A percentile compares a stretch with the other conserved stretches of the same genome.
Conservation (phyloP, 2,113 vertebrate genomes). For the Etheostoma cragini region DNA sequence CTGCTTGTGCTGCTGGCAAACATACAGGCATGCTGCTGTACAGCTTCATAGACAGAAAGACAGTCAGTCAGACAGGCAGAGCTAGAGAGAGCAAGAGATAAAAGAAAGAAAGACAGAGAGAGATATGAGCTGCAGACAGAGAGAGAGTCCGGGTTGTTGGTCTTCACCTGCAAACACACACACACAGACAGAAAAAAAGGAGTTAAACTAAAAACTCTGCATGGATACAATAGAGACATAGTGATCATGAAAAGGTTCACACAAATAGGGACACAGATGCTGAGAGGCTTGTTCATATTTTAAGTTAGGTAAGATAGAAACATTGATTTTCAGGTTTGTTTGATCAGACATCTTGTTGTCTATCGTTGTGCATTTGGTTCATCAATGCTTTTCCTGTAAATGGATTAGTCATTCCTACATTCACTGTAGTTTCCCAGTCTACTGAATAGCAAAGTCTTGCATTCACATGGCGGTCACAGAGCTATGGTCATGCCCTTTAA, state of each 20-base stretch:
- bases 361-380: neutral
- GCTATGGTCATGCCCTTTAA: neutral
- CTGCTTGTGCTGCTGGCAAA: constrained; percentile 82
- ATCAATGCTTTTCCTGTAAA: neutral
- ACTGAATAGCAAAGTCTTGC: neutral
- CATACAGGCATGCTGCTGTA: constrained; percentile 77
- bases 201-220: no score
- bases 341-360: neutral
- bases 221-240: neutral
- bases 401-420: constrained; percentile 1
- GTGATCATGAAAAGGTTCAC: neutral
- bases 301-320: neutral
- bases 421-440: neutral
- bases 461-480: constrained; percentile 4
- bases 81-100: neutral
- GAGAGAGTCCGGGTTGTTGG: neutral
- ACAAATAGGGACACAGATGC: neutral
- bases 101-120: neutral
- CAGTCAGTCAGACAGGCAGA: neutral
- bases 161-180: constrained; percentile 48
- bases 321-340: neutral
- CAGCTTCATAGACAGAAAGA: constrained; percentile 48
- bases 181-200: neutral
- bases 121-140: neutral
- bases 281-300: neutral